Base-by-base conservation (phyloP, 2,113 vertebrate species). In the Cisticola juncidis region DNA sequence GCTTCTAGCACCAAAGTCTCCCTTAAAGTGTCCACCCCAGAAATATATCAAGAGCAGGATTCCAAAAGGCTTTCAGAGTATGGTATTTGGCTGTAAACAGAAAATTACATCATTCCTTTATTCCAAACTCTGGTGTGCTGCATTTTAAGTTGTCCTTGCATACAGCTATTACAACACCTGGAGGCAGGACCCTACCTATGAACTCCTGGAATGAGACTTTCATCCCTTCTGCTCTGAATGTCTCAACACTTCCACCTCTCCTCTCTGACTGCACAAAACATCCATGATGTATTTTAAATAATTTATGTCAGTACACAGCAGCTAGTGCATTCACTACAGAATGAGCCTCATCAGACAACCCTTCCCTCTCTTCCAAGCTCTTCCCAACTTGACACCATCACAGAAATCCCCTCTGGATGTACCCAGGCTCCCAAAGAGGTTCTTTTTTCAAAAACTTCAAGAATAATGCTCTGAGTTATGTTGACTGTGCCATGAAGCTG, bases 371-470 rank as follows among this genome's bases (percentile, higher is more conserved):
- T 56, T 21, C 38, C 12, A 66, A 45, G 42, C 24, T 69, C 54
- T 91, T 24, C 44, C 64, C 26, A 33, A 15, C 21, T 29, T 54
- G 9, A 54, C 33, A 62, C 29, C 5, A 12, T 16, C 6, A 7
- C 13, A 65, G 62, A 83, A 54, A 13, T 1, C 3, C 3, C 0
- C 31, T 33, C 33, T 31, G 20, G n/a, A 25, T 35, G 24, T n/a
- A 18, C 33, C 12, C 21, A 69, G 36, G 17, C 9, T 82, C 29
- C 42, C 25, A 21, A 65, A 61, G 5, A 71, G 2, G 8, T 25
- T 73, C 23, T 54, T 92, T 61, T 61, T 42, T 14, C n/a, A 76
- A 69, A 82, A 45, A 6, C 35, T 88, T 60, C 33, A 40, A 61
- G 66, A 38, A 29, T 29, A 64, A 71, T 45, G 14, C 42, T 50